These are phyloP conservation scores for Alethe diademata DNA, from an alignment of 2,113 vertebrate species.

Conservation along the genomic window DNA sequence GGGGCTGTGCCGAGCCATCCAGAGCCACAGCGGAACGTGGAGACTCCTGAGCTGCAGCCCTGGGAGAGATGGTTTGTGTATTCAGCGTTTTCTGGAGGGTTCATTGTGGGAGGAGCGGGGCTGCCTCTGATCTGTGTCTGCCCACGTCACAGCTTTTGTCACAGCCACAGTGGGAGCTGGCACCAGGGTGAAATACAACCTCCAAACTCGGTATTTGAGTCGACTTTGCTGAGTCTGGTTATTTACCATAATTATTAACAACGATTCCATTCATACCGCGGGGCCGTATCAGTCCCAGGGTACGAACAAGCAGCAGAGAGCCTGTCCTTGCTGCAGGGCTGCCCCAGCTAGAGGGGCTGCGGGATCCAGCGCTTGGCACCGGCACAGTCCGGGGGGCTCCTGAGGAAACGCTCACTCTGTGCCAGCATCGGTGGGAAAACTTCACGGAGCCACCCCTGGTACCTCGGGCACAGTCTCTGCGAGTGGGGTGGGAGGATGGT, in stretches of 20 bases:
- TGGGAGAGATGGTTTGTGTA: background rate
- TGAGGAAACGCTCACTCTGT: fast-evolving
- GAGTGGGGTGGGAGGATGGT: background rate
- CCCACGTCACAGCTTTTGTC: background rate
- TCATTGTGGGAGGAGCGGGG: fast-evolving
- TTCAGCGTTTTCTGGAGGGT: background rate
- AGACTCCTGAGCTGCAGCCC: fast-evolving
- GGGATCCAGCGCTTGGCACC: fast-evolving
- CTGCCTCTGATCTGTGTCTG: fast-evolving
- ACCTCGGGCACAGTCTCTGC: background rate
- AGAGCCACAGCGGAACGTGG: fast-evolving
- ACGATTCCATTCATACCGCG: fast-evolving
- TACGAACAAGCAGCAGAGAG: background rate
- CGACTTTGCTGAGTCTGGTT: background rate
- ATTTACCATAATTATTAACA: background rate
- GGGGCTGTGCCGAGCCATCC: fast-evolving
- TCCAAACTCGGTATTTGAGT: background rate
- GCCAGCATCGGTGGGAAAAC: fast-evolving
- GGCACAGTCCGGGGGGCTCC: fast-evolving
- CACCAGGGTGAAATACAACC: background rate
- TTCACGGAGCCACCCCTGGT: fast-evolving
- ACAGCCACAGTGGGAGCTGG: fast-evolving
- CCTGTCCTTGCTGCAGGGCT: background rate
- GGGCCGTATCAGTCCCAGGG: background rate
- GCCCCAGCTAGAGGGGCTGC: background rate